phyloP scores from a whole-genome alignment of 2,113 vertebrate species.

The Hippopotamus amphibius region DNA sequence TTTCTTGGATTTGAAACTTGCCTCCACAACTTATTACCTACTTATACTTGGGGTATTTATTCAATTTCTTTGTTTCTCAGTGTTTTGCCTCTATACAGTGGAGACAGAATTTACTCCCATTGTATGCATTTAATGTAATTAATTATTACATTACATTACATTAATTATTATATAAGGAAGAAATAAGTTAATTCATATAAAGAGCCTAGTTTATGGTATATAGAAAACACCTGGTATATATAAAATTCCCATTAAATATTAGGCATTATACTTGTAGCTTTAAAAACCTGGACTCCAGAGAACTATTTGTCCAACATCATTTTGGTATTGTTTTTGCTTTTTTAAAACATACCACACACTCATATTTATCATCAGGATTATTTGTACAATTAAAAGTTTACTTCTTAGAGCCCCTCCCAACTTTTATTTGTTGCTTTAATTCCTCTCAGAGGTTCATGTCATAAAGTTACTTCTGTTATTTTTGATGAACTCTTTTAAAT shows the following conservation, averaged over 20 bases:
- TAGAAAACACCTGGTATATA: neutral
- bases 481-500: neutral
- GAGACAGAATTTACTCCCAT: neutral
- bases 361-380: neutral
- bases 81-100: neutral
- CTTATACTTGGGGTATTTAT: neutral
- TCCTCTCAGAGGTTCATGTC: neutral
- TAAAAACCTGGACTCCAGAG: neutral
- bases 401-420: neutral
- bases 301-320: neutral
- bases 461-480: neutral
- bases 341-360: neutral
- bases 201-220: neutral
- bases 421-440: neutral
- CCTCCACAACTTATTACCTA: neutral
- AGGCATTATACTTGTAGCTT: neutral
- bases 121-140: neutral
- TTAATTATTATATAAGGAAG: neutral
- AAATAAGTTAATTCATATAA: neutral
- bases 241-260: neutral
- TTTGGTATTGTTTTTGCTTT: neutral
- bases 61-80: neutral
- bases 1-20: neutral
- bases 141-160: neutral
- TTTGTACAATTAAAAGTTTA: neutral